Percentiles rank a stretch among this genome's conserved stretches.
Evolutionary conservation across 2,113 vertebrate species (phyloP).

Genomic region (Sclerurus mexicanus): DNA sequence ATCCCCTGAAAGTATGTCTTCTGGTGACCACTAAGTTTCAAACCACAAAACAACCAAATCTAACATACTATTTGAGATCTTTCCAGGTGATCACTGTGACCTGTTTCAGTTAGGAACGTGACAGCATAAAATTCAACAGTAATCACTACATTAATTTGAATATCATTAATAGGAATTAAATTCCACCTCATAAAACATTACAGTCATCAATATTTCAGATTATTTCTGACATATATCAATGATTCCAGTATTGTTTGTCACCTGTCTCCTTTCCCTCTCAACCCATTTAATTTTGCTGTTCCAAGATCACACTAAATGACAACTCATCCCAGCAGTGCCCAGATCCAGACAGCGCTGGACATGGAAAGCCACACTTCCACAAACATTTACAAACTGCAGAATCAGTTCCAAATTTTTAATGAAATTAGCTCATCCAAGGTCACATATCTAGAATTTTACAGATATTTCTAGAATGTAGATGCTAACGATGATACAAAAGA

Average conservation of each 20-base stretch:
- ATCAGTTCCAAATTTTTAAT: background rate
- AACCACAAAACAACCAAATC: background rate
- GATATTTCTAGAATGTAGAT: background rate
- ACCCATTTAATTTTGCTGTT: background rate
- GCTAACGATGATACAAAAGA: background rate
- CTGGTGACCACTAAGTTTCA: background rate
- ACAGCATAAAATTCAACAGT: background rate
- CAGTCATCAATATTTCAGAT: background rate
- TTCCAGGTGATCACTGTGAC: background rate
- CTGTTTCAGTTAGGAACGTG: background rate
- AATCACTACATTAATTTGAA: background rate
- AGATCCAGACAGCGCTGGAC: background rate
- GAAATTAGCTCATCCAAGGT: background rate
- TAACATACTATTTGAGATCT: background rate
- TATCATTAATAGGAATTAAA: background rate
- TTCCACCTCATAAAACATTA: background rate
- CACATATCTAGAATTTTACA: background rate
- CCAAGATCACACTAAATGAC: background rate
- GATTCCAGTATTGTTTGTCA: background rate
- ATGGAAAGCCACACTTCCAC: background rate
- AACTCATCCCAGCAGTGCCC: background rate
- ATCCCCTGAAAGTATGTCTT: background rate
- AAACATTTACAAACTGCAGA: background rate
- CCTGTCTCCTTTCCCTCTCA: background rate
- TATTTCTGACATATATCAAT: background rate